Conservation (phyloP, 1,140 invertebrate species). For the Megalopta genalis region DNA sequence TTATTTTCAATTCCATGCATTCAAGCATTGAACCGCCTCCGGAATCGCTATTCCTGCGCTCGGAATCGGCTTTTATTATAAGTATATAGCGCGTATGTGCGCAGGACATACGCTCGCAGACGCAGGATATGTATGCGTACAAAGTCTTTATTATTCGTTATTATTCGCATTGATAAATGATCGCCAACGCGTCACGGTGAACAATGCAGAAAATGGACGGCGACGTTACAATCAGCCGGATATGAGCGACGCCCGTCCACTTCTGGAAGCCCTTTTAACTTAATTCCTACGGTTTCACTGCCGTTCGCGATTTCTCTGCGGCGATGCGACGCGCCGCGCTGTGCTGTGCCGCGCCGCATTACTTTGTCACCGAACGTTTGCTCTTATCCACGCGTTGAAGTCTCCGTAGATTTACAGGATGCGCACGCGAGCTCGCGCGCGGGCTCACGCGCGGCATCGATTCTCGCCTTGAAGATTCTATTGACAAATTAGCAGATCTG, state of each 20-base stretch:
- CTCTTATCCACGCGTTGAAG: slow-evolving; percentile 6
- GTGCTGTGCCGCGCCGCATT: too few species aligned
- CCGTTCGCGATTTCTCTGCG: slow-evolving; percentile 13
- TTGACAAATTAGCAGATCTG: too few species aligned
- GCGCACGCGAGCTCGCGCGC: background rate
- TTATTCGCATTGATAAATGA: slow-evolving; percentile 71
- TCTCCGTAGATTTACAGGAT: background rate
- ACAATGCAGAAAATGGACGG: slow-evolving; percentile 53
- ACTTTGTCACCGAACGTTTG: slow-evolving; percentile 6
- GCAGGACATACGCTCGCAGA: slow-evolving; percentile 9
- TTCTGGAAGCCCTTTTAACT: slow-evolving; percentile 26
- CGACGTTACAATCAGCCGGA: slow-evolving; percentile 50
- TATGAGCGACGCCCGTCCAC: slow-evolving; percentile 34
- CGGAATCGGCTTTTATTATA: slow-evolving; percentile 57
- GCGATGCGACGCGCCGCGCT: background rate
- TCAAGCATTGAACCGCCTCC: slow-evolving; percentile 52
- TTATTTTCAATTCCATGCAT: slow-evolving; percentile 63
- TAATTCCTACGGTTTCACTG: slow-evolving; percentile 13
- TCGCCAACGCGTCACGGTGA: slow-evolving; percentile 59
- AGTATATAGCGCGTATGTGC: slow-evolving; percentile 40
- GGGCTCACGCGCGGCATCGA: background rate
- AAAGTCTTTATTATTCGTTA: slow-evolving; percentile 51
- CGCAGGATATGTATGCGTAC: background rate
- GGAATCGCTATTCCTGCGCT: slow-evolving; percentile 51
- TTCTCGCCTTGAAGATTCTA: background rate